Percentiles rank a stretch among this genome's conserved stretches.
These are phyloP conservation scores for Diadumene lineata DNA, from an alignment of 92 coral and sea anemone genomes.

Conservation along the genomic window DNA sequence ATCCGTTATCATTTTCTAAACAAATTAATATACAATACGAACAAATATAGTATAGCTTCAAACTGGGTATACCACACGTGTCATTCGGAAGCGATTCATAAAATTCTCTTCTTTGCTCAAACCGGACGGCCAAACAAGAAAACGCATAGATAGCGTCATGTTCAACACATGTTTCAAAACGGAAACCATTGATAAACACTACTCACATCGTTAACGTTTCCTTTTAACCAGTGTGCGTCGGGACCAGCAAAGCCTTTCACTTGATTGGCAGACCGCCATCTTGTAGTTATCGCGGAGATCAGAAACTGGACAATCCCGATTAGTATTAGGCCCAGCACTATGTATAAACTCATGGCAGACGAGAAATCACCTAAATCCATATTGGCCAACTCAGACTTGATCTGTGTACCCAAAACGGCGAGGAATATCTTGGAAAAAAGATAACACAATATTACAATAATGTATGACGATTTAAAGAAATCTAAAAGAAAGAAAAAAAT, in stretches of 20 bases:
- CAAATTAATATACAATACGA: too few relatives aligned
- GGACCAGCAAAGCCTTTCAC: conserved; percentile 68
- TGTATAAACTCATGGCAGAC: conserved; percentile 26
- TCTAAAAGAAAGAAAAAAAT: too few relatives aligned
- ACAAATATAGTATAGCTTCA: too few relatives aligned
- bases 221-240: conserved; percentile 65
- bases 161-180: background rate
- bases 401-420: too few relatives aligned
- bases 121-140: background rate
- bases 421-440: too few relatives aligned
- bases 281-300: conserved; percentile 26
- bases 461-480: too few relatives aligned
- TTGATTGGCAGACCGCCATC: conserved; percentile 40
- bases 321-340: conserved; percentile 15
- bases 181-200: background rate
- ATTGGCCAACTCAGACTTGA: too few relatives aligned
- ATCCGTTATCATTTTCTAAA: too few relatives aligned
- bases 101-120: too few relatives aligned
- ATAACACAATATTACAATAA: too few relatives aligned
- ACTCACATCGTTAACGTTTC: conserved; percentile 61
- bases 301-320: conserved; percentile 18
- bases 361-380: background rate
- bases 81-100: too few relatives aligned
- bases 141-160: background rate
- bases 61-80: too few relatives aligned